These are phyloP conservation scores for Cydia splendana DNA, from an alignment of 1,140 invertebrate genomes.

Conservation along the genomic window DNA sequence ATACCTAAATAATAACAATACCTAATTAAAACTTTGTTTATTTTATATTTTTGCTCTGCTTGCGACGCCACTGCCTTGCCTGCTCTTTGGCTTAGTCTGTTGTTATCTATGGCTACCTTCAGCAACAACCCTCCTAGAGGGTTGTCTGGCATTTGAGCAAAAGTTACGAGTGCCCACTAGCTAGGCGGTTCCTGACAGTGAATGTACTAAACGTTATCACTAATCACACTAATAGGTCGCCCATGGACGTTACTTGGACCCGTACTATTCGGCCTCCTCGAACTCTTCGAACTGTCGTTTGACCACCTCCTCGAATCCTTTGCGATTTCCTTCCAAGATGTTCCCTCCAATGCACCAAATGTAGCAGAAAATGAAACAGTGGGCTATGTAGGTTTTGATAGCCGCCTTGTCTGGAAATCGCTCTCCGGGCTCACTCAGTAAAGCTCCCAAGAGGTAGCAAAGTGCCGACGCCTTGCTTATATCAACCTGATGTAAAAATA, in stretches of 20 bases:
- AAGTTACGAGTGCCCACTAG: too few species aligned
- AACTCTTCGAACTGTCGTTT: conserved; percentile 85
- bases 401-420: conserved; percentile 79
- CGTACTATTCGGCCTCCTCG: conserved; percentile 80
- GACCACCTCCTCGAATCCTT: conserved; percentile 85
- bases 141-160: too few species aligned
- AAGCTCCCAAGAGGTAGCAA: conserved; percentile 86
- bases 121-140: too few species aligned
- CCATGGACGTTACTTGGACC: conserved; percentile 32
- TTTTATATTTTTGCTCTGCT: too few species aligned
- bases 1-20: too few species aligned
- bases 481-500: conserved; percentile 82
- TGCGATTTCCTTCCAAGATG: conserved; percentile 84
- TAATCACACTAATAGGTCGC: neutral
- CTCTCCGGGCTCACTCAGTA: conserved; percentile 81
- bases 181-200: neutral
- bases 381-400: conserved; percentile 83
- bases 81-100: too few species aligned
- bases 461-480: conserved; percentile 89
- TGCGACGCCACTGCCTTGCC: too few species aligned
- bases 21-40: too few species aligned
- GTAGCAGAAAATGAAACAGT: conserved; percentile 88
- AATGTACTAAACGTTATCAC: neutral
- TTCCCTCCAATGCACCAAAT: conserved; percentile 93
- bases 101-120: too few species aligned